Conservation (phyloP, 2,113 vertebrate genomes). For the Halichoerus grypus region DNA sequence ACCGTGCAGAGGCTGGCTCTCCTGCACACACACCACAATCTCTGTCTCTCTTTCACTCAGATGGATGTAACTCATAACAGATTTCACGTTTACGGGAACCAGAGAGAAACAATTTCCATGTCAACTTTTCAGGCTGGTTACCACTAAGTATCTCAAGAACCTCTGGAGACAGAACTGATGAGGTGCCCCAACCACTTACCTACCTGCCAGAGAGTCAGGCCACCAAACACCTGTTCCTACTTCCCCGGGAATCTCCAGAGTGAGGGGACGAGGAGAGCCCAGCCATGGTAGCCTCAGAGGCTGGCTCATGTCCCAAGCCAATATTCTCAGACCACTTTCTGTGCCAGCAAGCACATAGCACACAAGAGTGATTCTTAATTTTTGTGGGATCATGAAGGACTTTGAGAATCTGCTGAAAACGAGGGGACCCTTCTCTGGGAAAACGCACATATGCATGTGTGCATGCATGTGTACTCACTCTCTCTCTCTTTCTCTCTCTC, state of each 20-base stretch:
- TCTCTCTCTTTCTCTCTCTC: too few species aligned
- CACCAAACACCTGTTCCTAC: neutral
- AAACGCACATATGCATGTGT: neutral
- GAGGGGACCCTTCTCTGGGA: neutral
- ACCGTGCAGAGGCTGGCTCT: neutral
- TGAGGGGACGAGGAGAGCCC: neutral
- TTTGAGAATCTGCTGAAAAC: constrained; percentile 28
- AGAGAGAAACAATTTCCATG: constrained; percentile 67
- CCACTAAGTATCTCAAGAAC: constrained; percentile 37
- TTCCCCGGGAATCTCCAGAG: neutral
- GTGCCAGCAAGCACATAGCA: neutral
- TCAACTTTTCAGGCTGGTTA: constrained; percentile 72
- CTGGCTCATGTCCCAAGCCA: neutral
- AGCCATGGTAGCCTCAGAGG: neutral
- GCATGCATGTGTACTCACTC: neutral
- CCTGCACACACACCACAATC: neutral
- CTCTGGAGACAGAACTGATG: neutral
- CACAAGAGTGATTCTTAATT: neutral
- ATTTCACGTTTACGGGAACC: constrained; percentile 47
- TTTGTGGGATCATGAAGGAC: neutral
- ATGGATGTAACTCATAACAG: constrained; percentile 65
- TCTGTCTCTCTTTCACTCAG: neutral
- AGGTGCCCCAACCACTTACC: neutral
- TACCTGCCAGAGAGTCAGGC: neutral
- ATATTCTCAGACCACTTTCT: neutral